A percentile compares a stretch with the other conserved stretches of the same genome.
Evolutionary conservation across 2,888 invertebrate genomes (phyloP).

Genomic region (Amphiduros pacificus): DNA sequence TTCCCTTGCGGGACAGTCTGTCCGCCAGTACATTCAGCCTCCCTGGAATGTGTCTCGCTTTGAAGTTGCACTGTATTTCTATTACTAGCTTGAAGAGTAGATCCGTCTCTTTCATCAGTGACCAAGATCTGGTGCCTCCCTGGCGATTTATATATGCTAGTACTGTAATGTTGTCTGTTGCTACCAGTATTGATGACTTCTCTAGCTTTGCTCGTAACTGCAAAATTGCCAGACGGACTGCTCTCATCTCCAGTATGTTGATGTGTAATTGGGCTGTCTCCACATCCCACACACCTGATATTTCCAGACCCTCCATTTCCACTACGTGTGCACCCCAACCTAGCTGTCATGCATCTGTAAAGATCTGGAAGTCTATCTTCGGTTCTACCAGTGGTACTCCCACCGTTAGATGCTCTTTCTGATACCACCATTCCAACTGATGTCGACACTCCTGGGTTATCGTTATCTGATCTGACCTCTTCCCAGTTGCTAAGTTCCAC

Average conservation of each 20-base stretch:
- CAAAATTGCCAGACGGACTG: background rate
- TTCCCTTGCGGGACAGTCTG: background rate
- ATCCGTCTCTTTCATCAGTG: too few species aligned
- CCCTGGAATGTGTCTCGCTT: background rate
- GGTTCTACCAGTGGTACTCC: too few species aligned
- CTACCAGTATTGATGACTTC: background rate
- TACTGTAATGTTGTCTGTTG: background rate
- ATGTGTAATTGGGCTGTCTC: too few species aligned
- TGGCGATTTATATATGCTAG: background rate
- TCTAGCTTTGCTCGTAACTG: background rate
- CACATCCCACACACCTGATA: too few species aligned
- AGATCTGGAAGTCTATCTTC: too few species aligned
- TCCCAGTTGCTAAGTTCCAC: too few species aligned
- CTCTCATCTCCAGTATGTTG: background rate
- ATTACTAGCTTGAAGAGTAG: too few species aligned
- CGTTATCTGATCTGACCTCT: too few species aligned
- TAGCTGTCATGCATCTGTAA: background rate
- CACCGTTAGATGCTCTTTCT: too few species aligned
- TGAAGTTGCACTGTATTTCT: too few species aligned
- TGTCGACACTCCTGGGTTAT: too few species aligned
- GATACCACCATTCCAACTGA: too few species aligned
- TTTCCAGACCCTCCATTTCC: background rate
- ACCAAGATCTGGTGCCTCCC: background rate
- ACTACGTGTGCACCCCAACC: background rate
- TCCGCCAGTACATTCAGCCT: background rate